These are phyloP conservation scores for Phalanger gymnotis DNA, from an alignment of 2,797 vertebrate genomes.

Conservation along the genomic window DNA sequence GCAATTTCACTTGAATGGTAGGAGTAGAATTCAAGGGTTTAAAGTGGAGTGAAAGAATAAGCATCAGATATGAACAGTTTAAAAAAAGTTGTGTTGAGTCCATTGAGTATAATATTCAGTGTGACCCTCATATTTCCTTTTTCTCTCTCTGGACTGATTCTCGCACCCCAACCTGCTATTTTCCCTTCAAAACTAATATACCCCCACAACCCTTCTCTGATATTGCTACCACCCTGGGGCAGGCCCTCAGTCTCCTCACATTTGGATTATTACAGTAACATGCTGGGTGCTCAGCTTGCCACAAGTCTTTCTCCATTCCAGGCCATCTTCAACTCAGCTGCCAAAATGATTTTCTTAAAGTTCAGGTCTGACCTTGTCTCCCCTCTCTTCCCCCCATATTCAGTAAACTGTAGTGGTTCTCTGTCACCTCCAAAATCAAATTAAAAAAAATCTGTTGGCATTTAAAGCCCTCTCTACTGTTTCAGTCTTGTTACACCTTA, in stretches of 20 bases:
- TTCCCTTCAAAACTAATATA: neutral
- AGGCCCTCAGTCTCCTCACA: neutral
- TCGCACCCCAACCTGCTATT: neutral
- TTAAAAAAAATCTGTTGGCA: neutral
- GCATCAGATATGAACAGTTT: too few relatives aligned
- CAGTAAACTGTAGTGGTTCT: neutral
- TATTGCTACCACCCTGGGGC: neutral
- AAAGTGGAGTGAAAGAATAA: neutral
- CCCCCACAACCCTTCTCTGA: too few relatives aligned
- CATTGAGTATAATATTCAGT: neutral
- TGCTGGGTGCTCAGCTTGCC: neutral
- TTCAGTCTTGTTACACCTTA: neutral
- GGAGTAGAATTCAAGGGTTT: neutral
- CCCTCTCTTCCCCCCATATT: neutral
- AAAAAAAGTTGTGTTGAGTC: neutral
- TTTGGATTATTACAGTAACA: neutral
- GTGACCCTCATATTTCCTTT: neutral
- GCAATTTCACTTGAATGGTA: neutral
- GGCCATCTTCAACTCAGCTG: neutral
- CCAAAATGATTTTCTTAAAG: too few relatives aligned
- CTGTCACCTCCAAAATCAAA: neutral
- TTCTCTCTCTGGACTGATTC: neutral
- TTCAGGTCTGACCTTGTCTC: neutral
- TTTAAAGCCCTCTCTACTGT: neutral
- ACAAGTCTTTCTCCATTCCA: neutral